Evolutionary conservation across 2,797 vertebrate species (phyloP), one percentile per base, ranked within the genome.

Genomic region (Argya squamiceps): DNA sequence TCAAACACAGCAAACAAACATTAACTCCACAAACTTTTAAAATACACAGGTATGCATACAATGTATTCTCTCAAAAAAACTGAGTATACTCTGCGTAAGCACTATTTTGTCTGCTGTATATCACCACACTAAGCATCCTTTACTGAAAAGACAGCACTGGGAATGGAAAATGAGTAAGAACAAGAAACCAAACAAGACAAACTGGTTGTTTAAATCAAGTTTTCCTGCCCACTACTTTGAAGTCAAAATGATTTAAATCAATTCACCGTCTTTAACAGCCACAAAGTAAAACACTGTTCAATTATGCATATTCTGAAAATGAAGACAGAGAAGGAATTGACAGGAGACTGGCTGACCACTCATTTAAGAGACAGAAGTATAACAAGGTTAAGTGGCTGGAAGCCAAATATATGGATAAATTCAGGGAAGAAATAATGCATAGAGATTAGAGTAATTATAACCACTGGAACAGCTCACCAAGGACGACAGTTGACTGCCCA

Each of bases 241-340:
- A 95, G 56, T 93, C 75, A 92, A 82, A 89, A 64, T 73, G 1
- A 93, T 77, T 93, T 84, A 91, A 90, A 96, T 93, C 77, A 94
- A 95, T 89, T 92, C 80, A 70, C 34, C 2, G 1, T 87, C 80
- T 91, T 67, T 73, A 88, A 74, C 46, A 62, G 64, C 75, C 2
- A 0, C n/a, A 15, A 93, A 96, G 94, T 94, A 95, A 93, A 96
- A 88, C 37, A 43, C 60, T 47, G 41, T 69, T 92, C 89, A 94
- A 95, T 96, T 94, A 97, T 85, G 92, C 82, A 94, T 69, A 93
- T 58, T 83, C 91, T 55, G n/a, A 87, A 92, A 95, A 92, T 26
- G 13, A 93, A 93, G 88, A 92, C 13, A 2, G 56, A 94, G 68
- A 88, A 93, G 64, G 60, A 91, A 96, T 20, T 85, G 89, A 96